phyloP scores from a whole-genome alignment of 2,113 vertebrate species.

The Rhinolophus ferrumequinum region DNA sequence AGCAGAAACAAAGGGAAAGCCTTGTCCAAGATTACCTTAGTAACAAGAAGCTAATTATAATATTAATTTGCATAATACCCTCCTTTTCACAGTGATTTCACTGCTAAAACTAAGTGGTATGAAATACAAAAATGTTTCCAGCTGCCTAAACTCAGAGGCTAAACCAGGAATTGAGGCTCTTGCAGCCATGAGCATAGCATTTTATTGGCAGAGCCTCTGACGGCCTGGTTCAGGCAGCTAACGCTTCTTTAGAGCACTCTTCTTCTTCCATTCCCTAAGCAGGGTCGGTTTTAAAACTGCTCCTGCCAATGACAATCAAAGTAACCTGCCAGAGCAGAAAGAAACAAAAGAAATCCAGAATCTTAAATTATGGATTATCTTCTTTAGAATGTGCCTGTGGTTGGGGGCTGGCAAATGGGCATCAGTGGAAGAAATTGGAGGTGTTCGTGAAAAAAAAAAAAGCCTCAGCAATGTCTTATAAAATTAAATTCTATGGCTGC shows the following conservation, averaged over 20 bases:
- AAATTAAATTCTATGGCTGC: not conserved
- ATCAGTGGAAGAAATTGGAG: not conserved
- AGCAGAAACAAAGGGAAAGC: constrained; percentile 33
- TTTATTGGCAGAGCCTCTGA: not conserved
- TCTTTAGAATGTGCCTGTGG: not conserved
- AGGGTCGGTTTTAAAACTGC: not conserved
- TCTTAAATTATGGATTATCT: not conserved
- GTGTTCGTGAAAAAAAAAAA: not conserved
- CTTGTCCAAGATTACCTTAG: constrained; percentile 7
- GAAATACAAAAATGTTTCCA: not conserved
- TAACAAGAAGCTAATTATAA: constrained; percentile 31
- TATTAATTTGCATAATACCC: not conserved
- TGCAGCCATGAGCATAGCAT: not conserved
- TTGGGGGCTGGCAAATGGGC: not conserved
- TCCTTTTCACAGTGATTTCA: not conserved
- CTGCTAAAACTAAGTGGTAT: not conserved
- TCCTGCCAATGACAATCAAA: not conserved
- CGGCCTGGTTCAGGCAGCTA: not conserved
- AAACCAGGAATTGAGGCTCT: not conserved
- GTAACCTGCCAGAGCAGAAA: constrained; percentile 19
- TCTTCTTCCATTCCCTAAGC: not conserved
- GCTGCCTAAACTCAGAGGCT: not conserved
- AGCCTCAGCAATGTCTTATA: not conserved
- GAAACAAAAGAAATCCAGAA: not conserved
- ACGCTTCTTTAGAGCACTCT: not conserved